phyloP scores from a whole-genome alignment of 2,113 vertebrate genomes.

The Procavia capensis region DNA sequence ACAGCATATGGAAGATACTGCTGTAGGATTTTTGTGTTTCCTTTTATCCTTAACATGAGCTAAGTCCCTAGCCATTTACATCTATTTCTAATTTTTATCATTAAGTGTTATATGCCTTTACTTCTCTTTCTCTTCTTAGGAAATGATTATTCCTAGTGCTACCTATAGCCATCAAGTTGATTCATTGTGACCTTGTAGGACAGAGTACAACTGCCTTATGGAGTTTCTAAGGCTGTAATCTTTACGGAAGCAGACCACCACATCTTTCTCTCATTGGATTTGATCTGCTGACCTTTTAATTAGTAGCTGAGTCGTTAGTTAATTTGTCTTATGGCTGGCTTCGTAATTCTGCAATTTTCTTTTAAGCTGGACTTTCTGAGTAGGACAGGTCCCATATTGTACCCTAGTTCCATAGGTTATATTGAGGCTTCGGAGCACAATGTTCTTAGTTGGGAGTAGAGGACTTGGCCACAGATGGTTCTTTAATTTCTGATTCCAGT shows the following conservation, averaged over 20 bases:
- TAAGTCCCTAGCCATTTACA: not conserved
- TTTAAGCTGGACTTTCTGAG: conserved; percentile 12
- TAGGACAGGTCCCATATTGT: not conserved
- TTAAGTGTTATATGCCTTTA: not conserved
- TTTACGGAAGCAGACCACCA: not conserved
- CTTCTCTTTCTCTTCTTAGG: not conserved
- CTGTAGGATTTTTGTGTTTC: not conserved
- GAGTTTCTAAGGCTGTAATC: not conserved
- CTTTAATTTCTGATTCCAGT: not conserved
- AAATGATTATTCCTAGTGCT: not conserved
- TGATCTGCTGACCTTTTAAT: not conserved
- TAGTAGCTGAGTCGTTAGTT: not conserved
- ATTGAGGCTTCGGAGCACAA: not conserved
- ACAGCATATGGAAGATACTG: not conserved
- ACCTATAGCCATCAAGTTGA: not conserved
- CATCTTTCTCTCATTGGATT: not conserved
- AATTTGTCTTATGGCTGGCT: not conserved
- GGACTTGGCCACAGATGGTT: not conserved
- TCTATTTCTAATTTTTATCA: not conserved
- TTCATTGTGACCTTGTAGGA: not conserved
- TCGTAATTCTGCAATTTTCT: not conserved
- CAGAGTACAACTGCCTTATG: not conserved
- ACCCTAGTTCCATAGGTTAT: not conserved
- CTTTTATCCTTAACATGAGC: not conserved
- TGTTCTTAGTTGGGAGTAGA: not conserved